Evolutionary conservation across 1,140 invertebrate genomes (phyloP).

Genomic region (Coptotermes formosanus): DNA sequence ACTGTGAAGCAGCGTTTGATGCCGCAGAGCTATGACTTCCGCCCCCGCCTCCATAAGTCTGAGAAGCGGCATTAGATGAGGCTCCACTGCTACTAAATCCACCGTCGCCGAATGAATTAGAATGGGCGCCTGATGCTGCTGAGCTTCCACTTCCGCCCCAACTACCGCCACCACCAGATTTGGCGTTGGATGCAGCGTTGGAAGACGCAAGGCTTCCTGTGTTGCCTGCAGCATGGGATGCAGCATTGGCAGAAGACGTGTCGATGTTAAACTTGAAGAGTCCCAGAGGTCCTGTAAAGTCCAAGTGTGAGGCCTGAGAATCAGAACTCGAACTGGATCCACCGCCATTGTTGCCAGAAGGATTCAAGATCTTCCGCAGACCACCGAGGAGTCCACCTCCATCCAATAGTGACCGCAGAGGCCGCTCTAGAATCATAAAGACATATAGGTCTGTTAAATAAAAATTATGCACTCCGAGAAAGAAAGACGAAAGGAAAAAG

Average conservation of each 20-base stretch:
- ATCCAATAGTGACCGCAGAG: not conserved
- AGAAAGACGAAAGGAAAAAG: too few species aligned
- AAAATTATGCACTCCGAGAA: too few species aligned
- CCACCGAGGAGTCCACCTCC: constrained; percentile 4
- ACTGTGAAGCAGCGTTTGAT: too few species aligned
- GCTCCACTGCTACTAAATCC: not conserved
- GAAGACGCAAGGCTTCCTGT: not conserved
- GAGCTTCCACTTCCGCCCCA: not conserved
- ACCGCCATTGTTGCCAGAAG: not conserved
- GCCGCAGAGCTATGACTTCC: not conserved
- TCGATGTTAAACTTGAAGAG: not conserved
- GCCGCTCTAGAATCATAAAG: not conserved
- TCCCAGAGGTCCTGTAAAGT: not conserved
- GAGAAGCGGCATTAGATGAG: not conserved
- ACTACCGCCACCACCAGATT: not conserved
- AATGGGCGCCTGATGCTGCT: not conserved
- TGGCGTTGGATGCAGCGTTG: not conserved
- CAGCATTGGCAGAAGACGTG: not conserved
- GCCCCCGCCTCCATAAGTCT: not conserved
- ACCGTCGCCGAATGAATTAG: not conserved
- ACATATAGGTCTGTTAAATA: not conserved
- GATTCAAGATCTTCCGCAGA: not conserved
- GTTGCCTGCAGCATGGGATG: not conserved
- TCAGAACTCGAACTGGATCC: not conserved
- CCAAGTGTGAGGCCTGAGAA: not conserved